phyloP scores from a whole-genome alignment of 2,113 vertebrate species.

The Chaetorhynchus papuensis region DNA sequence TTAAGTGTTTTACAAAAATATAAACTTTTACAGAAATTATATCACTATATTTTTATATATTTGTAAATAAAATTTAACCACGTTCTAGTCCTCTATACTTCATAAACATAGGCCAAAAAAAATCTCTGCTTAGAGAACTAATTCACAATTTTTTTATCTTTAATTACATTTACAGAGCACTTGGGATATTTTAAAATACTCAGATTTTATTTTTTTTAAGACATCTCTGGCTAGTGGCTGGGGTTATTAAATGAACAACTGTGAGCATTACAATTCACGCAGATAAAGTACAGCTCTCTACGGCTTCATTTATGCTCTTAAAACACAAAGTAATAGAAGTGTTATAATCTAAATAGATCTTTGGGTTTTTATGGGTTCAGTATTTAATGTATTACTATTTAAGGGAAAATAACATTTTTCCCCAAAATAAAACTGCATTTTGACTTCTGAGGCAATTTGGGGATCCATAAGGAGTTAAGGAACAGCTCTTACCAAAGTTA shows the following conservation, averaged over 20 bases:
- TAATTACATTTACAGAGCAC: not conserved
- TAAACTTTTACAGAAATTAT: not conserved
- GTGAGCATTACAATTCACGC: not conserved
- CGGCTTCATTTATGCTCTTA: not conserved
- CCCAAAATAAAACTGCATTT: not conserved
- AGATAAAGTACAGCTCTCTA: not conserved
- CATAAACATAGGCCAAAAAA: not conserved
- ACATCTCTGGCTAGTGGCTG: not conserved
- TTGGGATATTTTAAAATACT: not conserved
- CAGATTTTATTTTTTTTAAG: not conserved
- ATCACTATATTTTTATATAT: not conserved
- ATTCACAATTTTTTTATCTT: not conserved
- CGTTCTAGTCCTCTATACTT: not conserved
- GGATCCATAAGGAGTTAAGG: not conserved
- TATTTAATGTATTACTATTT: not conserved
- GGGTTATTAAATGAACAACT: constrained; percentile 4
- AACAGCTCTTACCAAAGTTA: not conserved
- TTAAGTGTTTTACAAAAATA: not conserved
- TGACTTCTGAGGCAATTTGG: not conserved
- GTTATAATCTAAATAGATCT: not conserved
- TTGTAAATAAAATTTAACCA: not conserved
- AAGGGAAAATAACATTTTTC: not conserved
- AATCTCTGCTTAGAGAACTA: not conserved
- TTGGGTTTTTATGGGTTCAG: not conserved
- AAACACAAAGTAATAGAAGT: not conserved